These are phyloP conservation scores for Charadrius vociferus DNA, from an alignment of 2,113 vertebrate genomes.

Conservation along the genomic window DNA sequence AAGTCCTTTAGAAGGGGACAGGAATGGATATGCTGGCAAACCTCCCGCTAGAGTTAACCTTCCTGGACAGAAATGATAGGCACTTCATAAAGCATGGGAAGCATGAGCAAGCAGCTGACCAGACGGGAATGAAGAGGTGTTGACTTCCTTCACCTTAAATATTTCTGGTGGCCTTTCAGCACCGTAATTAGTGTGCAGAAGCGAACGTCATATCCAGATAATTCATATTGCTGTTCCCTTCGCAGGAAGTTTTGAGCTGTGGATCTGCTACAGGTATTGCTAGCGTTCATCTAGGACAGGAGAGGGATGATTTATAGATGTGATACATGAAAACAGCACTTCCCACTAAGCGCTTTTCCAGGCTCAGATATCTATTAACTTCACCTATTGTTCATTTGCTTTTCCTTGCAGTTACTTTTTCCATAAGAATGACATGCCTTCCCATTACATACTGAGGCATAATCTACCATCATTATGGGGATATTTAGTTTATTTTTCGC, in stretches of 20 bases:
- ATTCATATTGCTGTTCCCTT: neutral
- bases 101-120: neutral
- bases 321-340: neutral
- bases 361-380: neutral
- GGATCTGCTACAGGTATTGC: neutral
- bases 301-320: neutral
- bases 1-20: neutral
- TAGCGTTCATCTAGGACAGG: neutral
- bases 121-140: neutral
- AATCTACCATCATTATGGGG: neutral
- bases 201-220: neutral
- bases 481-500: neutral
- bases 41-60: neutral
- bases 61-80: neutral
- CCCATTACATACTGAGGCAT: neutral
- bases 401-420: neutral
- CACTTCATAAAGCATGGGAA: neutral
- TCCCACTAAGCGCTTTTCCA: neutral
- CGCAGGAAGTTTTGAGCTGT: neutral
- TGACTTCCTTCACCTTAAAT: neutral
- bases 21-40: neutral
- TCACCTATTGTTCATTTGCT: neutral
- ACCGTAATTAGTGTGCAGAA: neutral
- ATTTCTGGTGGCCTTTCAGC: neutral
- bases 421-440: neutral